These are phyloP conservation scores for Masticophis lateralis DNA, from an alignment of 2,797 vertebrate genomes.

Conservation along the genomic window DNA sequence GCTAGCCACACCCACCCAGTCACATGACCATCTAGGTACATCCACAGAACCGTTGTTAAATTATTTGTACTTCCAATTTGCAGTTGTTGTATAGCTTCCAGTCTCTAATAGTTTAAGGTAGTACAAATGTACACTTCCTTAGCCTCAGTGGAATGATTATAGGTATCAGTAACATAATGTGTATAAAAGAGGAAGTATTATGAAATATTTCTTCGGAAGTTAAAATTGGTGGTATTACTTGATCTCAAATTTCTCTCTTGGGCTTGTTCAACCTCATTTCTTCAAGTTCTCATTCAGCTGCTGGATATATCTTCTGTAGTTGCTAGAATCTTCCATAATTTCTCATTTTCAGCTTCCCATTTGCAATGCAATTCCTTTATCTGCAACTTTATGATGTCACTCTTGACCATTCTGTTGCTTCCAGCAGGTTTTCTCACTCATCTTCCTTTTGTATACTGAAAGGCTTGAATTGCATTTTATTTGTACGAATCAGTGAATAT, in stretches of 20 bases:
- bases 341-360: background rate
- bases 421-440: background rate
- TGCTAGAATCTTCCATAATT: background rate
- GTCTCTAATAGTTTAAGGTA: background rate
- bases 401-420: background rate
- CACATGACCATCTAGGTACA: no score
- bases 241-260: background rate
- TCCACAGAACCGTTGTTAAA: no score
- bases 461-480: background rate
- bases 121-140: background rate
- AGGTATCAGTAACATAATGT: background rate
- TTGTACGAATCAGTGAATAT: background rate
- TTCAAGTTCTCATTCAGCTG: background rate
- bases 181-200: background rate
- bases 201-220: background rate
- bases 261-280: background rate
- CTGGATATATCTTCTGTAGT: background rate
- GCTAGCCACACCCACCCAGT: no score
- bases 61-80: background rate
- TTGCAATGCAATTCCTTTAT: background rate
- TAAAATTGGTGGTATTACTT: background rate
- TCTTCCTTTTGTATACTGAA: background rate
- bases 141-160: background rate
- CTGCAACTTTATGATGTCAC: background rate
- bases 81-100: background rate